These are phyloP conservation scores for Telenomus remus DNA, from an alignment of 1,140 invertebrate species.

Conservation along the genomic window DNA sequence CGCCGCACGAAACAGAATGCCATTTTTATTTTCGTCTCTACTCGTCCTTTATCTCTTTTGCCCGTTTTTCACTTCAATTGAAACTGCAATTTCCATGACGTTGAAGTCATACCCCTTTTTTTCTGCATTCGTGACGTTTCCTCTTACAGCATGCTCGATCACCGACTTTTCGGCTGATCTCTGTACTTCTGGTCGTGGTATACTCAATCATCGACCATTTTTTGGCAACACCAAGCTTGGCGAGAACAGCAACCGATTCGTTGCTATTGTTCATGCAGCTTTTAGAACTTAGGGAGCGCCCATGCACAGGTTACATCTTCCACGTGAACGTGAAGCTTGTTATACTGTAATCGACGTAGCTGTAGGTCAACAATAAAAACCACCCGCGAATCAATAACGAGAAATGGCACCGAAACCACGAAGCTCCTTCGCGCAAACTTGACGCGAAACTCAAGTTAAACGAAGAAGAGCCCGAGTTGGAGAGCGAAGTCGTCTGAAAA, in stretches of 20 bases:
- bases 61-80: constrained; percentile 24
- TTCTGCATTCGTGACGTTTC: constrained; percentile 23
- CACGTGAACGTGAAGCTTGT: constrained; percentile 12
- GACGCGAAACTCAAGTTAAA: constrained; percentile 6
- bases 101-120: constrained; percentile 26
- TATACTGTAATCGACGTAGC: background rate
- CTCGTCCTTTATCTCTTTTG: constrained; percentile 4
- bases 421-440: constrained; percentile 28
- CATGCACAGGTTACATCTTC: constrained; percentile 4
- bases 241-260: background rate
- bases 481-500: constrained; percentile 5
- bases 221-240: constrained; percentile 8
- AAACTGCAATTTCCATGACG: constrained; percentile 32
- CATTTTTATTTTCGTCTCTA: constrained; percentile 3
- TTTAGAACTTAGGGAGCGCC: constrained; percentile 15
- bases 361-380: constrained; percentile 6
- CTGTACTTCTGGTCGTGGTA: constrained; percentile 14
- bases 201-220: constrained; percentile 20
- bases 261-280: constrained; percentile 3
- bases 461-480: constrained; percentile 4
- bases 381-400: constrained; percentile 11
- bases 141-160: constrained; percentile 27
- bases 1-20: constrained; percentile 8
- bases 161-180: constrained; percentile 19
- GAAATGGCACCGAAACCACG: constrained; percentile 5